Evolutionary conservation across 2,888 invertebrate species (phyloP).

Genomic region (Ennomos fuscantarius): DNA sequence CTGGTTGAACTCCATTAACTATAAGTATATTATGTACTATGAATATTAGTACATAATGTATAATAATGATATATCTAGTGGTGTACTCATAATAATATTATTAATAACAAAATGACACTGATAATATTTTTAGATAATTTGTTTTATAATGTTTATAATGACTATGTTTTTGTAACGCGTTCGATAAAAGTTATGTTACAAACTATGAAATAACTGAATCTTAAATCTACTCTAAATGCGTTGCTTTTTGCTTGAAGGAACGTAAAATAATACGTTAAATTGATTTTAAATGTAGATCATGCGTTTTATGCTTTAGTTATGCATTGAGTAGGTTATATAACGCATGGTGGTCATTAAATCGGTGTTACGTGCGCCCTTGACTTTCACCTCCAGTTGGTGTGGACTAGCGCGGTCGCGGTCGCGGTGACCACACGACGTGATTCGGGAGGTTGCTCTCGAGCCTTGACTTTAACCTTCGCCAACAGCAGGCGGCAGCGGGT

Average conservation of each 20-base stretch:
- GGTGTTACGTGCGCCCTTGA: conserved; percentile 60
- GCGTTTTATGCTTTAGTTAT: conserved; percentile 35
- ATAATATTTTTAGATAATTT: too few species aligned
- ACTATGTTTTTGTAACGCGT: too few species aligned
- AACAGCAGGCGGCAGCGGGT: conserved; percentile 15
- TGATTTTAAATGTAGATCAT: conserved; percentile 11
- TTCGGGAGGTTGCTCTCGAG: conserved; percentile 52
- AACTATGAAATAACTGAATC: too few species aligned
- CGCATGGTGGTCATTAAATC: conserved; percentile 52
- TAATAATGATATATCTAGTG: too few species aligned
- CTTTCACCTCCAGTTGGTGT: conserved; percentile 65
- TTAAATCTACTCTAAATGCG: neutral
- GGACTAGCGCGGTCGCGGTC: conserved; percentile 27
- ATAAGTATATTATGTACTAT: too few species aligned
- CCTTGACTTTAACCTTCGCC: conserved; percentile 56
- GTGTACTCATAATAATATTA: too few species aligned
- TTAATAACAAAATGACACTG: too few species aligned
- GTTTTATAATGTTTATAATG: too few species aligned
- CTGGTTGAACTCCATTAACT: conserved; percentile 13
- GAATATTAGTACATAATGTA: too few species aligned
- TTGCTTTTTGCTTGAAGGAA: neutral
- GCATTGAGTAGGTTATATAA: conserved; percentile 49
- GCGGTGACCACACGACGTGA: conserved; percentile 45
- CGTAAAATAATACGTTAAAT: neutral
- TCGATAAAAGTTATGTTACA: too few species aligned